Evolutionary conservation across 64 coral and sea anemone genomes (phyloP).

Genomic region (Orbicella faveolata): DNA sequence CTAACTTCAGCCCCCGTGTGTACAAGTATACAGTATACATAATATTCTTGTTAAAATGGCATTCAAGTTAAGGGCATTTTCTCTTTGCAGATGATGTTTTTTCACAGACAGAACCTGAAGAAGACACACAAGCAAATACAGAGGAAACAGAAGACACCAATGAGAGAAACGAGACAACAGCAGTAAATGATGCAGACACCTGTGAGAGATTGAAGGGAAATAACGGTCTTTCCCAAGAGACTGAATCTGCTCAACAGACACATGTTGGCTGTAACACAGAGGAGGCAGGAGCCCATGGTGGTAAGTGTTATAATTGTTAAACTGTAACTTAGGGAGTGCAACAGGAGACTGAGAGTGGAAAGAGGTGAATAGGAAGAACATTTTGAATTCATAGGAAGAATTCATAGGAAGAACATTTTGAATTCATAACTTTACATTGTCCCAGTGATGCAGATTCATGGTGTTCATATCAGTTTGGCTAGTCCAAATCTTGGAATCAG

Average conservation of each 20-base stretch:
- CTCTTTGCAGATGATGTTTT: neutral
- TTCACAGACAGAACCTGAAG: slow-evolving; percentile 8
- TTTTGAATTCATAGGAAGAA: no score
- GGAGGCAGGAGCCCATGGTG: neutral
- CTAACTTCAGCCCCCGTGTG: no score
- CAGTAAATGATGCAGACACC: neutral
- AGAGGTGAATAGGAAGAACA: no score
- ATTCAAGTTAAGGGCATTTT: neutral
- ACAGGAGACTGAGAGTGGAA: no score
- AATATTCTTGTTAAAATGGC: neutral
- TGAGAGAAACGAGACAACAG: neutral
- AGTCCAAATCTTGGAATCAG: no score
- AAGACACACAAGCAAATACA: neutral
- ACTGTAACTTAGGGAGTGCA: neutral
- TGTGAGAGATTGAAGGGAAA: neutral
- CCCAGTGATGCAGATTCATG: no score
- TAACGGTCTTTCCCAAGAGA: neutral
- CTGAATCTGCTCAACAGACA: neutral
- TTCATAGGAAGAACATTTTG: no score
- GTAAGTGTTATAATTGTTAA: neutral
- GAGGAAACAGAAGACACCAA: neutral
- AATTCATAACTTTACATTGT: no score
- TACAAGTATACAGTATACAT: no score
- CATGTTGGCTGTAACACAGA: neutral
- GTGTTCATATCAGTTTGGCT: no score